phyloP scores from a whole-genome alignment of 2,888 invertebrate genomes.

The Archips xylosteana region DNA sequence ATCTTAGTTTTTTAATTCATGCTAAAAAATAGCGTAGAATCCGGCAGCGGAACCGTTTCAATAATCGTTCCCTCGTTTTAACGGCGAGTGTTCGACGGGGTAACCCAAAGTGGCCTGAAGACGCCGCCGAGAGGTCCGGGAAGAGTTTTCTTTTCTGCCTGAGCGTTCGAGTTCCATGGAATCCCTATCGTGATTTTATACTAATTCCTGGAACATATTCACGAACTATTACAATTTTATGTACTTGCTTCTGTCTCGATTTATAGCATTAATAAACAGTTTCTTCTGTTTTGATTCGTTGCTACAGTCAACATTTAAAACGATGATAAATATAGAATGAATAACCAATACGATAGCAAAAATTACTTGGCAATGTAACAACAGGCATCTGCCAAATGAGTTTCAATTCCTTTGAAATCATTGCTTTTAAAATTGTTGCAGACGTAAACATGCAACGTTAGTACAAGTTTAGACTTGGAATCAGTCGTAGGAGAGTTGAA shows the following conservation, averaged over 20 bases:
- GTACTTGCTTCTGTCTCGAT: neutral
- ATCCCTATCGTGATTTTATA: too few relatives aligned
- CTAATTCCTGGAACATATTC: too few relatives aligned
- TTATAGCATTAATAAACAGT: neutral
- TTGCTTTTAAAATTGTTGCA: neutral
- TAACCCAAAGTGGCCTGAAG: too few relatives aligned
- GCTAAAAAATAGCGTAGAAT: too few relatives aligned
- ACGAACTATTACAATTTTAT: too few relatives aligned
- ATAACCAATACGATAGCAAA: constrained; percentile 35
- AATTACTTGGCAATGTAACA: constrained; percentile 33
- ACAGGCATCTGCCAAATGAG: constrained; percentile 25
- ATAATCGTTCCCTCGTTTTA: too few relatives aligned
- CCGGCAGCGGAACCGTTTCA: too few relatives aligned
- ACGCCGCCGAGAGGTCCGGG: too few relatives aligned
- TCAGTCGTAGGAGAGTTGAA: neutral
- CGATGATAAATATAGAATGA: constrained; percentile 20
- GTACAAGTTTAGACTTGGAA: neutral
- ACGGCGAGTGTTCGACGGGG: too few relatives aligned
- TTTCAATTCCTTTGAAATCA: constrained; percentile 5
- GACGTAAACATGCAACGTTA: neutral
- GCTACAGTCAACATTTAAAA: neutral
- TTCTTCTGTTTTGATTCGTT: neutral
- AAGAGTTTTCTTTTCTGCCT: too few relatives aligned
- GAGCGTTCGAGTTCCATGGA: too few relatives aligned
- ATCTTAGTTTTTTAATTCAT: too few relatives aligned